Base-by-base conservation (phyloP, 2,888 invertebrate species). In the Macrophya annulata region DNA sequence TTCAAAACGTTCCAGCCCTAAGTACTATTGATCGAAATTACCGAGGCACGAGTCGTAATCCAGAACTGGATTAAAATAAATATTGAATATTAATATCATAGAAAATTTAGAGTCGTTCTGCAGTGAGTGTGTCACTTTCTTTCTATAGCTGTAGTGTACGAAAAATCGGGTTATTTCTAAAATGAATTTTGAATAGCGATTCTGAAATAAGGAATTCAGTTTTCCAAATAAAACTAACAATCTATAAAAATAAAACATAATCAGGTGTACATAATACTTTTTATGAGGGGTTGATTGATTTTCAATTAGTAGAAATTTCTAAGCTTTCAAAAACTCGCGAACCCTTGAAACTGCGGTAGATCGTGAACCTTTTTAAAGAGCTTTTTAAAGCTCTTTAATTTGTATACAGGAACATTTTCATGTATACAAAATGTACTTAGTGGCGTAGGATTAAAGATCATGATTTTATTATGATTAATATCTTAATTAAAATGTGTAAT, bases 401-500 rank as follows among this genome's bases (percentile, higher is more conserved):
- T 6, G n/a, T 17, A 0, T 40, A 40, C 71, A n/a, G 45, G 4
- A n/a, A 43, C 2, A 74, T 45, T 74, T 25, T 74, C 45, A 21
- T 12, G n/a, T 55, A 8, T 43, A n/a, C 72, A 45, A 25, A 25
- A 25, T n/a, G 21, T 15, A 31, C 31, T 68, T 68, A 6, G n/a
- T 68, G 5, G 68, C 25, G 31, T 3, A 31, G 25, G 15, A 17
- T 31, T 25, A 4, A 31, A 68, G n/a, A n/a, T n/a, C 55, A 68
- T 37, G 5, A 68, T 37, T 37, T 37, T 45, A 0, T 2, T n/a
- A 74, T 21, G 45, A 21, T 45, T 74, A 1, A 74, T 45, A 21
- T 74, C 45, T 21, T 10, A 21, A 74, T 74, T 12, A n/a, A 74
- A 74, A 45, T 74, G 72, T 74, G 17, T 21, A 45, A 45, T 45